Base-by-base conservation (phyloP, 2,888 invertebrate genomes). In the Mythimna loreyi region DNA sequence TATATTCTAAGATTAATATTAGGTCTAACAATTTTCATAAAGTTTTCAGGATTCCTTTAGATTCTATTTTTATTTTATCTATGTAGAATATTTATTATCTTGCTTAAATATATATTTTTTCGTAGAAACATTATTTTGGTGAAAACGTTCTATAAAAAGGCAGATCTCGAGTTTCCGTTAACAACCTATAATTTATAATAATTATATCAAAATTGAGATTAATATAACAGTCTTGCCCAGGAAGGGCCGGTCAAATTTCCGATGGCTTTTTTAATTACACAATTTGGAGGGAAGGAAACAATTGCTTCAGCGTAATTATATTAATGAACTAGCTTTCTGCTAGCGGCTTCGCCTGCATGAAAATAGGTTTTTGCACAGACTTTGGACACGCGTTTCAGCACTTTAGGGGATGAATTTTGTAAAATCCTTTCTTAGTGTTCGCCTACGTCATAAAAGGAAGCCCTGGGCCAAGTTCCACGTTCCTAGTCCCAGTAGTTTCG, bases 121-220 rank as follows among this genome's bases (percentile, higher is more conserved):
- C 19, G 30, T 33, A 28, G 8, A 7, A n/a, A 49, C 5, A 58
- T 36, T 47, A 58, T 57, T 43, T 36, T 36, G 13, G 6, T 30
- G n/a, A 49, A 52, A 60, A 19, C 33, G 40, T 8, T 50, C 5
- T 56, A 8, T 43, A 57, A 61, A n/a, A 6, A 49, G n/a, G 33
- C n/a, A 59, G 21, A 49, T 59, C 45, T 55, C 28, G 19, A 56
- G 50, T 40, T 50, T 50, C 21, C 16, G 25, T 36, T 52, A 60
- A 60, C n/a, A 21, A 19, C 25, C 7, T 59, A 33, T 56, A 53
- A 57, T 72, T 78, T 53, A 59, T 66, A 52, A 23, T 50, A 9
- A 72, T 62, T 50, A 53, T 23, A 50, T 30, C 23, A 23, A 65
- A 79, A 74, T 74, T 60, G 63, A 67, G 53, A 74, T 78, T 64